Evolutionary conservation across 2,888 invertebrate species (phyloP).

Genomic region (Ashinkailepas kermadecensis): DNA sequence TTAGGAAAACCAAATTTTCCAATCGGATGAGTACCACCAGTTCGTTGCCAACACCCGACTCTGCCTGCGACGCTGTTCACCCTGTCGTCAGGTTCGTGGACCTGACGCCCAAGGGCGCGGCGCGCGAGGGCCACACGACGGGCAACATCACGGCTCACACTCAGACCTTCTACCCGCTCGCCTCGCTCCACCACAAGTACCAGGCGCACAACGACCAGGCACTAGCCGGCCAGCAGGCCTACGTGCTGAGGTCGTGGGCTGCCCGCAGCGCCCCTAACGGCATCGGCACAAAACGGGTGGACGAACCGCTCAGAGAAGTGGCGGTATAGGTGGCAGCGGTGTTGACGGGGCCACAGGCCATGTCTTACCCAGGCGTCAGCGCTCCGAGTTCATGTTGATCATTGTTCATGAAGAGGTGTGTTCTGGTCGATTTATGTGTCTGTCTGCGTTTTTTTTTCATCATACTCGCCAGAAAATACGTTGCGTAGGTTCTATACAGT

Average conservation of each 20-base stretch:
- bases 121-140: constrained; percentile 8
- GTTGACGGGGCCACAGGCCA: not conserved
- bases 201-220: not conserved
- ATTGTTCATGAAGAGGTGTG: too few species aligned
- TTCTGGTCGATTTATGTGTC: too few species aligned
- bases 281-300: not conserved
- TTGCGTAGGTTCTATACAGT: too few species aligned
- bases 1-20: too few species aligned
- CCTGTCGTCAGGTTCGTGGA: not conserved
- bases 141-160: not conserved
- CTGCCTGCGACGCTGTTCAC: too few species aligned
- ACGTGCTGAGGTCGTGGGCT: not conserved
- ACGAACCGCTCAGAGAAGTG: not conserved
- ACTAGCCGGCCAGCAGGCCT: not conserved
- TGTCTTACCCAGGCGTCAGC: too few species aligned
- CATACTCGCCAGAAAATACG: too few species aligned
- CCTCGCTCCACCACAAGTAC: not conserved
- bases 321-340: not conserved
- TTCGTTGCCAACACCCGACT: too few species aligned
- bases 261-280: not conserved
- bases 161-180: not conserved
- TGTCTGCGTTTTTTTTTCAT: too few species aligned
- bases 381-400: too few species aligned
- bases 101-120: not conserved
- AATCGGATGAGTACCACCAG: too few species aligned